Evolutionary conservation across 2,888 invertebrate species (phyloP).

Genomic region (Horisme vitalbata): DNA sequence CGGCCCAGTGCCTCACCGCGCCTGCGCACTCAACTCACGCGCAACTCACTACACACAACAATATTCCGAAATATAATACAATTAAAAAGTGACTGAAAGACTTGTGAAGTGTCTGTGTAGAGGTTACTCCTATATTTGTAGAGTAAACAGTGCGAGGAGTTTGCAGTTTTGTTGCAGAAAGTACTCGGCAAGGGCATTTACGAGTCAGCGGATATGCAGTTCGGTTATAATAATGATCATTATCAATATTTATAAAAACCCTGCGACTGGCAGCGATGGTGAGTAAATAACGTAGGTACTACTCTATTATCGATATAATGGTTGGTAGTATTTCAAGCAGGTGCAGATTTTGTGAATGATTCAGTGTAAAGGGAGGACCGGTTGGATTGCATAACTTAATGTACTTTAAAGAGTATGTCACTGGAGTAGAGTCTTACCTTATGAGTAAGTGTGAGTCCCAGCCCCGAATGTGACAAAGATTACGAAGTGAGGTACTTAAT

Average conservation of each 20-base stretch:
- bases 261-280: slow-evolving; percentile 18
- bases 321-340: slow-evolving; percentile 47
- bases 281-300: slow-evolving; percentile 26
- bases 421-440: slow-evolving; percentile 47
- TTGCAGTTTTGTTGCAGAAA: slow-evolving; percentile 39
- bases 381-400: slow-evolving; percentile 61
- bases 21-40: slow-evolving; percentile 43
- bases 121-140: slow-evolving; percentile 44
- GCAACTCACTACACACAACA: slow-evolving; percentile 28
- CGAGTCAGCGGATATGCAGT: slow-evolving; percentile 45
- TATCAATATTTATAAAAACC: slow-evolving; percentile 38
- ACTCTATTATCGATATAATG: slow-evolving; percentile 14
- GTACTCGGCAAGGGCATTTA: slow-evolving; percentile 57
- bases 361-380: slow-evolving; percentile 44
- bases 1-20: slow-evolving; percentile 62
- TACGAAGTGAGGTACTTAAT: slow-evolving; percentile 62
- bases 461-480: slow-evolving; percentile 55
- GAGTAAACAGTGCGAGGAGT: slow-evolving; percentile 52
- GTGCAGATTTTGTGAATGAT: slow-evolving; percentile 65
- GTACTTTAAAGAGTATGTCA: slow-evolving; percentile 58
- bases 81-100: slow-evolving; percentile 52
- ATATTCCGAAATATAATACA: slow-evolving; percentile 39
- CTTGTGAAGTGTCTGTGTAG: slow-evolving; percentile 54
- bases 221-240: slow-evolving; percentile 44
- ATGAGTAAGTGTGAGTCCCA: slow-evolving; percentile 39